Base-by-base conservation (phyloP, 2,888 invertebrate genomes). In the Dexiosoma caninum region DNA sequence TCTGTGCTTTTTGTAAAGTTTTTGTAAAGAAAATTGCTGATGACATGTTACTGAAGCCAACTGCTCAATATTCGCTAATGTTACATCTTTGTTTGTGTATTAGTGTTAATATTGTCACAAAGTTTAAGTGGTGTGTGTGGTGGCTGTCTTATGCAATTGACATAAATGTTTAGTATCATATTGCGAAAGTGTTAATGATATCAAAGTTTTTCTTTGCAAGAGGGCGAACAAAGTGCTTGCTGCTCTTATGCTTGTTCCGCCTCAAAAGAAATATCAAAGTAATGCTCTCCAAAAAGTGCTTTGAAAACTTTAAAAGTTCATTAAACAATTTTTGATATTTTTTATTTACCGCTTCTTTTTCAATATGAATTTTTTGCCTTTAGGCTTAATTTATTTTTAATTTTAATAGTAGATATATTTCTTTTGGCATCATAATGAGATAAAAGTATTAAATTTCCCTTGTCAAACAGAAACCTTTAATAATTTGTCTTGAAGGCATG, bases 171-270 rank as follows among this genome's bases (percentile, higher is more conserved):
- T 70, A 75, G 69, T 75, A 53, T 80, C 70, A 75, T 80, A 66
- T 80, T 66, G 75, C 79, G 66, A 66, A 75, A 80, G 75, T 80
- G 79, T 75, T 80, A 75, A 75, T 75, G 79, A 80, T 75, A 66
- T 75, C 59, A 57, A 35, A 27, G 44, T 14, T 40, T 51, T 55
- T 59, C 8, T n/a, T 10, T 10, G 4, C 2, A 21, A 21, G 21
- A 42, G 44, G 23, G n/a, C 6, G n/a, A 57, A 10, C 2, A 37
- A 21, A 27, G 27, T 32, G 55, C 30, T 55, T 32, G 55, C 30
- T 55, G 16, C 1, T 57, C 7, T 53, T 37, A n/a, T 55, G 42
- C 14, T n/a, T 64, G 51, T 62, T 19, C 32, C 32, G 23, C 12
- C 12, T 23, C 1, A 27, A 49, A 60, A 66, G 53, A 14, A n/a